phyloP scores from a whole-genome alignment of 2,113 vertebrate species.

The Terrapene triunguis region DNA sequence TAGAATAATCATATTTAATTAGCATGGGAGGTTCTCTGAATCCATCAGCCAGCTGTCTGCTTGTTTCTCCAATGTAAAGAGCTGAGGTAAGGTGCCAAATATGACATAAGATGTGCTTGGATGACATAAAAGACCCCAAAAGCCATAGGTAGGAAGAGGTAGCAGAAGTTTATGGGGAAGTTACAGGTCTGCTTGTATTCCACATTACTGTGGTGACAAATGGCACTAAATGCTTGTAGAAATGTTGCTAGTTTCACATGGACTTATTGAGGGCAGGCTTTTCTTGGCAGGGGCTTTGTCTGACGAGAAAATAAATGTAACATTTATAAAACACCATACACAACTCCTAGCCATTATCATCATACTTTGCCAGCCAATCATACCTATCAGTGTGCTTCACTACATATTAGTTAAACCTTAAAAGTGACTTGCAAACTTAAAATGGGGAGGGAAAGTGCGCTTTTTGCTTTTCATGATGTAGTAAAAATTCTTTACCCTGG shows the following conservation, averaged over 20 bases:
- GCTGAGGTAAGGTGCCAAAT: not conserved
- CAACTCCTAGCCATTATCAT: slow-evolving; percentile 5
- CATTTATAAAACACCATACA: not conserved
- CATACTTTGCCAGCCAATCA: slow-evolving; percentile 18
- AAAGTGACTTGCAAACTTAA: not conserved
- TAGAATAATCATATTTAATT: slow-evolving; percentile 53
- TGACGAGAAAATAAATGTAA: not conserved
- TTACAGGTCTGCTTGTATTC: not conserved
- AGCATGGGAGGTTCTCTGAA: slow-evolving; percentile 50
- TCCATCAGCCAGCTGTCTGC: slow-evolving; percentile 59
- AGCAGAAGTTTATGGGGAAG: not conserved
- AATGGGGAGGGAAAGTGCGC: not conserved
- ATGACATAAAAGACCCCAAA: not conserved
- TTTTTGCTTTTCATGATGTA: not conserved
- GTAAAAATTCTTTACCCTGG: not conserved
- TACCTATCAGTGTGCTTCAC: not conserved
- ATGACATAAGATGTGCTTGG: not conserved
- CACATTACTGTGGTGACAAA: rapidly evolving
- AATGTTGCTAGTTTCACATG: not conserved
- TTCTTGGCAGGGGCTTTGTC: not conserved
- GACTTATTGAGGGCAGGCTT: rapidly evolving
- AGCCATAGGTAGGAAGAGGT: not conserved
- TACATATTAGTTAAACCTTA: not conserved
- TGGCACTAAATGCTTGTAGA: not conserved
- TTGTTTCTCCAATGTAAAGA: slow-evolving; percentile 34